A percentile compares a stretch with the other conserved stretches of the same genome.
Conservation (phyloP, 2,113 vertebrate species). For the Colinus virginianus region DNA sequence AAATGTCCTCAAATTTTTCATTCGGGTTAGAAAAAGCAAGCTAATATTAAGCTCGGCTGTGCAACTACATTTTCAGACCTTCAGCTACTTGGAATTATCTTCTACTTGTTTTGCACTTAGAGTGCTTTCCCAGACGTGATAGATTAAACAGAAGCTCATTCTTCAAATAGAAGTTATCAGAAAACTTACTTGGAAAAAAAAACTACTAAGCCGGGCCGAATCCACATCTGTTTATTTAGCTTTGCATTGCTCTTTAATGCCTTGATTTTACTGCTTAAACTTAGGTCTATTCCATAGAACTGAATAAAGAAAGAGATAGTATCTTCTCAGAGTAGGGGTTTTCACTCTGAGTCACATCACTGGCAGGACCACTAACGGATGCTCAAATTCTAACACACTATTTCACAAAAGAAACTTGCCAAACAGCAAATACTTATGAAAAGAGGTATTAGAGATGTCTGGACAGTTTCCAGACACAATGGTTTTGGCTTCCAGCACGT, state of each 20-base stretch:
- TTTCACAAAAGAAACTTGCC: neutral
- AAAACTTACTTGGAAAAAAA: neutral
- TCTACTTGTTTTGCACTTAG: conserved; percentile 16
- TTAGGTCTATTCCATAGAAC: neutral
- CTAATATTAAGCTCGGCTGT: neutral
- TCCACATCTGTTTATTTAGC: neutral
- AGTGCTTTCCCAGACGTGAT: neutral
- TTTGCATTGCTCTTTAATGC: neutral
- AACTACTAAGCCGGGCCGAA: neutral
- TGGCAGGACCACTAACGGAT: neutral
- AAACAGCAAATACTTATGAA: neutral
- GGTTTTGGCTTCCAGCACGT: neutral
- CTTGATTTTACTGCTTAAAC: neutral
- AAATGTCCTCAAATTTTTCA: neutral
- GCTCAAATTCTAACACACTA: neutral
- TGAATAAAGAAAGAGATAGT: neutral
- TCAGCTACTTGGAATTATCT: neutral
- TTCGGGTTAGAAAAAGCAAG: neutral
- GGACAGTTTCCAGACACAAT: neutral
- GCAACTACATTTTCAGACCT: neutral
- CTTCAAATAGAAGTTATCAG: neutral
- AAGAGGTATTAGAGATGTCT: neutral
- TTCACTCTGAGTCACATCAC: accelerated
- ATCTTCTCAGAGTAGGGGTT: neutral
- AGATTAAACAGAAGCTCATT: conserved; percentile 9